These are phyloP conservation scores for Anthoptus insignis DNA, from an alignment of 2,888 invertebrate species.

Conservation along the genomic window DNA sequence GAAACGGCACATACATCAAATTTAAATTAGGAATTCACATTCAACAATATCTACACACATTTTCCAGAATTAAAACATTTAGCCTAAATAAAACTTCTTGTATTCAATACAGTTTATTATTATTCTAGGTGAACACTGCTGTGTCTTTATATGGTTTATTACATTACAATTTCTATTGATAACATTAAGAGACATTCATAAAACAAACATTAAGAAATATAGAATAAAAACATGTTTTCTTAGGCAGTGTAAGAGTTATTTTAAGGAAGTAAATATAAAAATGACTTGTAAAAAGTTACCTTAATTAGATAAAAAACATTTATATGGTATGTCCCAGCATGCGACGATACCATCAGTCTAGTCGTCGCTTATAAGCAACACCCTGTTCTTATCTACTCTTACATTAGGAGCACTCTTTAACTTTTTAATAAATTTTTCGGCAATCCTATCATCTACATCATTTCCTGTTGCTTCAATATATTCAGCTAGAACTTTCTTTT, in stretches of 20 bases:
- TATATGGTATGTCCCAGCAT: constrained; percentile 15
- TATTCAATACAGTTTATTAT: constrained; percentile 1
- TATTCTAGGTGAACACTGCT: constrained; percentile 2
- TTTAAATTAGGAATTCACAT: too few species aligned
- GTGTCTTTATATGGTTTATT: constrained; percentile 7
- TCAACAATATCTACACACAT: too few species aligned
- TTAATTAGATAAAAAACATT: constrained; percentile 20
- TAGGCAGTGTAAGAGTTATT: constrained; percentile 25
- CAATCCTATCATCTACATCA: constrained; percentile 88
- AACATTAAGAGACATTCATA: constrained; percentile 21
- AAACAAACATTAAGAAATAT: constrained; percentile 7
- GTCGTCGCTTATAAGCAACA: constrained; percentile 63
- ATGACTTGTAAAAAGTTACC: constrained; percentile 15
- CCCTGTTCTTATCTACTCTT: constrained; percentile 88
- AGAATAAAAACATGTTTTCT: constrained; percentile 7
- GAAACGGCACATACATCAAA: too few species aligned
- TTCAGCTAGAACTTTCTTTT: constrained; percentile 91
- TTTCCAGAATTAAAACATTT: too few species aligned
- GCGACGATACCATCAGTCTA: constrained; percentile 18
- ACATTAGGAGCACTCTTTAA: constrained; percentile 89
- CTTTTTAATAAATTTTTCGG: constrained; percentile 91
- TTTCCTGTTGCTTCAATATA: constrained; percentile 84
- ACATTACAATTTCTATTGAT: constrained; percentile 28
- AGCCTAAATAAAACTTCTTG: neutral
- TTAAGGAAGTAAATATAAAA: constrained; percentile 18